Conservation (phyloP, 1,140 invertebrate genomes). For the Prorops nasuta region DNA sequence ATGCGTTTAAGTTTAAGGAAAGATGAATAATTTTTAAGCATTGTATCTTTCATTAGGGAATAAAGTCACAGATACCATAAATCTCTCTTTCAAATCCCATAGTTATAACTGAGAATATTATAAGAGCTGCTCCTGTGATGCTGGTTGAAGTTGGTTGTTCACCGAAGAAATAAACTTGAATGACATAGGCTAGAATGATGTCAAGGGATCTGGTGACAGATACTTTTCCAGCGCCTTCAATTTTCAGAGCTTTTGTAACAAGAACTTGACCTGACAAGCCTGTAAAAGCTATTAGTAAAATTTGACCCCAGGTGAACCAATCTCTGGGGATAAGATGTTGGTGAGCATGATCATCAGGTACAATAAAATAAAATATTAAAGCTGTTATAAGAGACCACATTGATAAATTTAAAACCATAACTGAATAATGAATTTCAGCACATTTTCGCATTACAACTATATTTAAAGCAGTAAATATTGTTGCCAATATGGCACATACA, state of each 20-base stretch:
- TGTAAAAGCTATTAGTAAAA: conserved; percentile 40
- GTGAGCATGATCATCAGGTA: conserved; percentile 34
- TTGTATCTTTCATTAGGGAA: conserved; percentile 36
- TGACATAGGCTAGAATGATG: conserved; percentile 56
- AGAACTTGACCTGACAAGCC: conserved; percentile 55
- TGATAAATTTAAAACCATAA: conserved; percentile 56
- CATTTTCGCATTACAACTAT: conserved; percentile 59
- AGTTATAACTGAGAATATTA: conserved; percentile 53
- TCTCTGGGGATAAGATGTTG: conserved; percentile 35
- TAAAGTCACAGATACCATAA: conserved; percentile 50
- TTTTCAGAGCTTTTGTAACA: conserved; percentile 54
- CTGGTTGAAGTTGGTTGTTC: conserved; percentile 54
- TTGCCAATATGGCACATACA: conserved; percentile 52
- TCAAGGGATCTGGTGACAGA: conserved; percentile 58
- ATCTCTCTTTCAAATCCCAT: conserved; percentile 58
- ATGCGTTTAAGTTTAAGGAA: conserved; percentile 17
- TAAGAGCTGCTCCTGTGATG: conserved; percentile 50
- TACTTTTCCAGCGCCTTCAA: conserved; percentile 58
- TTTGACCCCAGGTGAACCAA: conserved; percentile 48
- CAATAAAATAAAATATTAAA: conserved; percentile 38
- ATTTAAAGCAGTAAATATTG: conserved; percentile 57
- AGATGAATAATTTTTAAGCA: conserved; percentile 24
- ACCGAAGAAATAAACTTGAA: conserved; percentile 56
- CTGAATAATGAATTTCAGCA: conserved; percentile 55
- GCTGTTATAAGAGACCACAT: conserved; percentile 51